Evolutionary conservation across 2,797 vertebrate genomes (phyloP), one percentile per base, ranked within the genome.

Genomic region (Artibeus jamaicensis): DNA sequence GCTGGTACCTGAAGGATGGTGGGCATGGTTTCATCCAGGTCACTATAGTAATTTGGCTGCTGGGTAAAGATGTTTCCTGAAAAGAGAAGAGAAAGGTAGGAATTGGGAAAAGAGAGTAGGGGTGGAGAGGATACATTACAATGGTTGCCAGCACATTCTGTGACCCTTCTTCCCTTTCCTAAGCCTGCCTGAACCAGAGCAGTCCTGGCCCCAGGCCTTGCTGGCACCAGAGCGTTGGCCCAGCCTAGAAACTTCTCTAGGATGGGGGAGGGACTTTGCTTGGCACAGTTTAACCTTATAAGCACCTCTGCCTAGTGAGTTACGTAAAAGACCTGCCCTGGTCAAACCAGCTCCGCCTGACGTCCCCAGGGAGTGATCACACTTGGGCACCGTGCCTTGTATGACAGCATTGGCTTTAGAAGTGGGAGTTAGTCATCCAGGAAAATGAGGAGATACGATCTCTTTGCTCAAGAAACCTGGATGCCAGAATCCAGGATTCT

Each of bases 11-110:
- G 99, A 62, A 99, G 98, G 94, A 99, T 98, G 22, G 99, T 99
- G 90, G 99, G 99, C 50, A 99, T 97, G 0, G 99, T 99, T 97
- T 99, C 99, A 4, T 99, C 98, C 86, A 99, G 98, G 98, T 99
- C 99, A 50, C 89, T 96, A 92, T 99, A 99, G 98, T 99, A 99
- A 96, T 98, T 99, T 1, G 99, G 99, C 96, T 99, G 99, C 96
- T 99, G 99, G 53, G 97, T 98, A 93, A 99, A 99, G 98, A 99
- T 99, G 98, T 99, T 99, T 94, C 99, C 99, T 99, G 94, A 32
- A 97, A 94, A 97, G 62, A 95, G 46, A 97, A 67, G 24, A 74
- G 83, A 96, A 94, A 96, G 65, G 67, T n/a, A 32, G 50, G 18
- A 88, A 71, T 55, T 67, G n/a, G 85, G 55, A 32, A 90, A 91